Evolutionary conservation across 2,113 vertebrate genomes (phyloP).

Genomic region (Nannospalax galili): DNA sequence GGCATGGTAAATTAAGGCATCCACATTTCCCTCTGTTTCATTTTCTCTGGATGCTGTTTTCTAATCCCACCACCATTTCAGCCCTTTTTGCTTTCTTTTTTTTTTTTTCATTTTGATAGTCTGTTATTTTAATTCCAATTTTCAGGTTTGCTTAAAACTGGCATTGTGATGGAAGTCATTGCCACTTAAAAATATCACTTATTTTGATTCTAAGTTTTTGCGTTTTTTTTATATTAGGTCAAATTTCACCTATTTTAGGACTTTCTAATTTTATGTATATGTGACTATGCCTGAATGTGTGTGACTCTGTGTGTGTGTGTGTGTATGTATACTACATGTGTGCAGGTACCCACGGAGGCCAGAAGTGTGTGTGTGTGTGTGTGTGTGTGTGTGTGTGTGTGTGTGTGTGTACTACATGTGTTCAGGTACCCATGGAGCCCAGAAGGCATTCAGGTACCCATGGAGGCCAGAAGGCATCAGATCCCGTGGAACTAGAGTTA

Average conservation of each 20-base stretch:
- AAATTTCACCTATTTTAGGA: slow-evolving; percentile 12
- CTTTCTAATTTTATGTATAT: too few species aligned
- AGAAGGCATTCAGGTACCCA: too few species aligned
- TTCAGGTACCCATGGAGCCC: too few species aligned
- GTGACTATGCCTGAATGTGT: too few species aligned
- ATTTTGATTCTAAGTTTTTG: slow-evolving; percentile 8
- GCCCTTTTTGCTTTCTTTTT: neutral
- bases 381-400: too few species aligned
- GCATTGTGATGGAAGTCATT: neutral
- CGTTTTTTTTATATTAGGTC: slow-evolving; percentile 20
- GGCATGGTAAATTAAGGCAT: neutral
- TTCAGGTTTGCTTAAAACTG: slow-evolving; percentile 52
- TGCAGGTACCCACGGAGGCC: too few species aligned
- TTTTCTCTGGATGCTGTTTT: neutral
- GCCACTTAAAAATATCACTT: neutral
- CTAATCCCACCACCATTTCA: slow-evolving; percentile 25
- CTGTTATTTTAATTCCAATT: slow-evolving; percentile 28
- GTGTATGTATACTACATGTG: too few species aligned
- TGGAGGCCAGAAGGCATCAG: too few species aligned
- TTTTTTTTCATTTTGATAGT: neutral
- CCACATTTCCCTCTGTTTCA: neutral
- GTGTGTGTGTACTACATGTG: too few species aligned
- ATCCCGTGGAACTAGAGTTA: too few species aligned
- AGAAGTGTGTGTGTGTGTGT: too few species aligned
- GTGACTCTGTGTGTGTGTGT: too few species aligned